Percentiles rank a stretch among this genome's conserved stretches.
These are phyloP conservation scores for Lutjanus campechanus DNA, from an alignment of 2,797 vertebrate genomes.

Conservation along the genomic window DNA sequence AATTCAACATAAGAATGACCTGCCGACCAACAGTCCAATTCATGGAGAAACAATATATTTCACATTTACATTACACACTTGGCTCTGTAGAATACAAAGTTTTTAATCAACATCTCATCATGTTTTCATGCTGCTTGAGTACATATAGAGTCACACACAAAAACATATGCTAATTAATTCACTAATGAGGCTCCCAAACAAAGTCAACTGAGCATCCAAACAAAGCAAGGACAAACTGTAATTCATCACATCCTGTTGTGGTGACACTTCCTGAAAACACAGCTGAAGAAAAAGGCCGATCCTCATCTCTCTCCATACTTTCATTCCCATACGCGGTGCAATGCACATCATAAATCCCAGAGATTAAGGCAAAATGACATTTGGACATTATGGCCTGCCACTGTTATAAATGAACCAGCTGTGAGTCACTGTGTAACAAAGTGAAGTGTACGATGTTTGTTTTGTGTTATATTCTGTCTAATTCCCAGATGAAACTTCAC, in stretches of 20 bases:
- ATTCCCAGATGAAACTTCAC: conserved; percentile 16
- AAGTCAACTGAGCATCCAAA: conserved; percentile 17
- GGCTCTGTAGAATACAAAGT: no score
- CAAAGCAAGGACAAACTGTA: conserved; percentile 15
- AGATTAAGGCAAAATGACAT: conserved; percentile 42
- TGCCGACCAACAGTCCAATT: neutral
- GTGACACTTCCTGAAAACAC: conserved; percentile 9
- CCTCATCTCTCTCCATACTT: conserved; percentile 16
- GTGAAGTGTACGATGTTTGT: conserved; percentile 17
- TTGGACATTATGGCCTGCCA: conserved; percentile 25
- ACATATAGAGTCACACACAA: neutral
- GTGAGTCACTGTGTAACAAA: conserved; percentile 44
- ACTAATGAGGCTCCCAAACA: conserved; percentile 15
- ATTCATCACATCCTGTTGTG: conserved; percentile 17
- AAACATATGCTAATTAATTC: conserved; percentile 21
- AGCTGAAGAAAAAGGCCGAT: conserved; percentile 9
- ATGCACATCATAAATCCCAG: conserved; percentile 46
- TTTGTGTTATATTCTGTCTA: conserved; percentile 4
- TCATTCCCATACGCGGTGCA: conserved; percentile 17
- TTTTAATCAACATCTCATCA: neutral
- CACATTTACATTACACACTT: neutral
- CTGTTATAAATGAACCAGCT: conserved; percentile 51
- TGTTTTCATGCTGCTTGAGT: neutral
- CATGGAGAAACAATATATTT: neutral
- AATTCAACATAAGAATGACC: neutral